A percentile compares a stretch with the other conserved stretches of the same genome.
Evolutionary conservation across 2,888 invertebrate species (phyloP).

Genomic region (Antitype chi): DNA sequence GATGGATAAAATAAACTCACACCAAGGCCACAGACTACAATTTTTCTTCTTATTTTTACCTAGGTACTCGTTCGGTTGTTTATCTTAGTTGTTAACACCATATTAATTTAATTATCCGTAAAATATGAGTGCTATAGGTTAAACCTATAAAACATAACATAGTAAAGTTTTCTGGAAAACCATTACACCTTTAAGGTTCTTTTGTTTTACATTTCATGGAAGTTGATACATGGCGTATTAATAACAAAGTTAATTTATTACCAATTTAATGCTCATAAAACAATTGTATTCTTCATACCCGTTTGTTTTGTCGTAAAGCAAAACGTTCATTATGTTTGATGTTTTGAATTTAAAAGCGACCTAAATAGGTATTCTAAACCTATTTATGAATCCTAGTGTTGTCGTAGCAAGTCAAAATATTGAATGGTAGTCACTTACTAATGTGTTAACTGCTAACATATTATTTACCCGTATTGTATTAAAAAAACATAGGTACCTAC

Average conservation of each 20-base stretch:
- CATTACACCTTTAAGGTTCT: not conserved
- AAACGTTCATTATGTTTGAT: not conserved
- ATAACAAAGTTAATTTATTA: not conserved
- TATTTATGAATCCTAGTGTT: not conserved
- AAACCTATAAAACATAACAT: not conserved
- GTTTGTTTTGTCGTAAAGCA: not conserved
- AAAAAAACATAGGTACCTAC: no score
- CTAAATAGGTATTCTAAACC: not conserved
- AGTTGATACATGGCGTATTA: not conserved
- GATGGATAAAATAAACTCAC: no score
- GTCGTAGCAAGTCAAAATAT: not conserved
- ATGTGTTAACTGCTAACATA: not conserved
- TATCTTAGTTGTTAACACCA: not conserved
- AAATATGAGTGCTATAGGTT: not conserved
- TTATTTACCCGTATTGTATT: no score
- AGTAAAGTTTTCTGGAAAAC: not conserved
- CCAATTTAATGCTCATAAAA: not conserved
- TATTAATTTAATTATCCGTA: slow-evolving; percentile 3
- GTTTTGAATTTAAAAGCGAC: not conserved
- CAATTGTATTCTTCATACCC: not conserved
- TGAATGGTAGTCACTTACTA: not conserved
- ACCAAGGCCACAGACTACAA: not conserved
- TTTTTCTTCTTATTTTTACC: not conserved
- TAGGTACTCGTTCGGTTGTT: not conserved
- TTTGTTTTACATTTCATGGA: slow-evolving; percentile 1